Evolutionary conservation across 2,888 invertebrate species (phyloP), one percentile per base, ranked within the genome.

Genomic region (Drosophila mulleri): DNA sequence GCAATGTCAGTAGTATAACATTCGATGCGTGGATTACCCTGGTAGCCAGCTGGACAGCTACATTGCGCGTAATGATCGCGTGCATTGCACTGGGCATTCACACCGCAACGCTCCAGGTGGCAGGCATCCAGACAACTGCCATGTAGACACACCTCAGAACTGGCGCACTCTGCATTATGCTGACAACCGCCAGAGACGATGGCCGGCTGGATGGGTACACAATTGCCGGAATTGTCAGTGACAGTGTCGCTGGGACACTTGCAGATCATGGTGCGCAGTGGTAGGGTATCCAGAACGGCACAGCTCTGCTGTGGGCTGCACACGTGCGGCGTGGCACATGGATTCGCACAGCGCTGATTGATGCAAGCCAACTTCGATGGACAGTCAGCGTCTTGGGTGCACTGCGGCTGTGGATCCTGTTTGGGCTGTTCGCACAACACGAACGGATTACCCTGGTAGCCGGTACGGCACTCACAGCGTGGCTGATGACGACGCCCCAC

Each of bases 181-280:
- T 94, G 94, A 89, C 97, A 98, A 82, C 96, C 95, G 4, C 93
- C 91, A 71, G 93, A 90, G 6, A 77, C 65, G 71, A 94, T 93
- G 71, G 94, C 94, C 67, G 94, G 93, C 45, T 94, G 94, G 32
- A 94, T 94, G 29, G 93, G 92, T 74, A 95, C 94, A 92, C 98
- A 98, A 75, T 95, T 95, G 78, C 96, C 96, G 62, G 95, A 95
- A 8, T 94, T 94, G 76, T 96, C 96, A 0, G 96, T 95, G 50
- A 96, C 94, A 0, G 96, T 96, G 72, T 97, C 97, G 45, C 96
- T 94, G 18, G 97, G 96, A 92, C 98, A 98, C 88, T 96, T 95
- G 91, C 98, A 98, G 83, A 97, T 96, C 83, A 98, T 95, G 0
- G 97, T 97, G 59, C 97, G 95, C 74, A 97, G 93, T 3, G 98